Evolutionary conservation across 1,140 invertebrate species (phyloP), one percentile per base, ranked within the genome.

Genomic region (Drosophila baimaii): DNA sequence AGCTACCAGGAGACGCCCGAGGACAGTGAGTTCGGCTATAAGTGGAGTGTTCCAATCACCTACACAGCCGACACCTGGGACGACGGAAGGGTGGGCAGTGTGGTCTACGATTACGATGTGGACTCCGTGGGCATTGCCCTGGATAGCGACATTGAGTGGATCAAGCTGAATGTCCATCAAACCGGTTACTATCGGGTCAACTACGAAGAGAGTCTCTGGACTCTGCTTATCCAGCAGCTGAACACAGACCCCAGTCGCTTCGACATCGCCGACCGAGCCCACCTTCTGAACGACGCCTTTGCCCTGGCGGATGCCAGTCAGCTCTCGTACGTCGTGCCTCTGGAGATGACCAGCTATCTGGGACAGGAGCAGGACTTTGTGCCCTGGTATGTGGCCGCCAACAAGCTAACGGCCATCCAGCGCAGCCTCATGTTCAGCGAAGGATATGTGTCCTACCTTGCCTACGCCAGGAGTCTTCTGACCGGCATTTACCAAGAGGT

Each of bases 171-270:
- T 88, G 93, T 94, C 17, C 94, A 96, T 56, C 96, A 98, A 93
- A 93, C 95, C 19, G 97, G 97, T 1, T 98, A 96, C 86, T 98
- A 98, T 90, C 93, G 97, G 33, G 96, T 98, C 0, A 97, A 98
- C 90, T 98, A 98, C 81, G 92, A 94, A 2, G 17, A 86, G 2
- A 82, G 91, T 1, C 93, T 95, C 66, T 98, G 97, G 97, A 70
- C 93, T 5, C 92, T 88, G 5, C 92, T 98, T 8, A 93, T 93
- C n/a, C 79, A 94, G 0, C 88, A 94, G 56, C 90, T 97, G 9
- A 81, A 35, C 1, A 51, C 17, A 0, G 35, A 68, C 21, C 76
- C 69, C 3, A 25, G 41, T 10, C 51, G 64, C 0, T 94, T 99
- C 6, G 93, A 94, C 21, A 92, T 94, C 33, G 93, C 95, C 0